Evolutionary conservation across 1,140 invertebrate species (phyloP), one percentile per base, ranked within the genome.

Genomic region (Tetramorium simillimum): DNA sequence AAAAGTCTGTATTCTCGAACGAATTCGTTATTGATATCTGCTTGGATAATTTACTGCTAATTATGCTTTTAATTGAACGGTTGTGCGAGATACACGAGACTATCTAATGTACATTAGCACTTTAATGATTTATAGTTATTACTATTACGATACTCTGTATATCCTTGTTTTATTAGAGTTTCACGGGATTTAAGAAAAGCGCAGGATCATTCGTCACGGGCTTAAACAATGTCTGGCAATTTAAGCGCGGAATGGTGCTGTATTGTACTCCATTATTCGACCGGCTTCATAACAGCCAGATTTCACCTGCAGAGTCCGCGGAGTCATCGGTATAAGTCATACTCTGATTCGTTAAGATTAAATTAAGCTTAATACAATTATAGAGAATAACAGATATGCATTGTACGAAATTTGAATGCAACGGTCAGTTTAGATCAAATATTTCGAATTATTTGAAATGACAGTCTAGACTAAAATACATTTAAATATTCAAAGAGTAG

Each of bases 181-280:
- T 60, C 70, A 49, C 69, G 43, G 40, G 69, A 80, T 80, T 69
- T 69, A 69, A 84, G 80, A 84, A 84, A 75, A 84, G 80, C 69
- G 53, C 40, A 21, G 69, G 51, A 81, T 88, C 86, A 90, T 90
- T 86, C 86, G 87, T 90, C 67, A 88, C 72, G 33, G 40, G 82
- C 81, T 90, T 81, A 89, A 87, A 80, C 75, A 76, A 81, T 70
- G 70, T 85, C 88, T 81, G 33, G 88, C 89, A 86, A 90, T 91
- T 91, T 91, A 90, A 91, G 90, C 87, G 87, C 88, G 84, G 84
- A 67, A 84, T 86, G 78, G 72, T 60, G 77, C 87, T 78, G 73
- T 90, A 90, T 90, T 51, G 73, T 67, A 53, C 72, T 86, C 89
- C 89, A 88, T 91, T 91, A 91, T 88, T 88, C 86, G 84, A 62